phyloP scores from a whole-genome alignment of 2,113 vertebrate genomes.

The Thalassoma bifasciatum region DNA sequence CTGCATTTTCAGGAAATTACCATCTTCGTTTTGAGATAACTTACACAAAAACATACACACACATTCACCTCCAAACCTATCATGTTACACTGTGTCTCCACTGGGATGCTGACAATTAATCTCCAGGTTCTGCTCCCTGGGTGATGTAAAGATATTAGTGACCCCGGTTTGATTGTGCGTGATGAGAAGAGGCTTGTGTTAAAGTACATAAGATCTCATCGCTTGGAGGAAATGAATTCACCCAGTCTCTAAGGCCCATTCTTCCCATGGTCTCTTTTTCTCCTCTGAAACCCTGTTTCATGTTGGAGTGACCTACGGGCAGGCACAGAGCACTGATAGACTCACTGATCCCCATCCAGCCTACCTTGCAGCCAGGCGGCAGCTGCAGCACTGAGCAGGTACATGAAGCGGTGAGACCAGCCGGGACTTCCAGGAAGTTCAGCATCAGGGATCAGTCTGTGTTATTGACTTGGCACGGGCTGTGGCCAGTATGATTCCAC shows the following conservation, averaged over 20 bases:
- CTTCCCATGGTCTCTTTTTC: conserved; percentile 42
- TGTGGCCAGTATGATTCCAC: conserved; percentile 72
- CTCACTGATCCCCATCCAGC: conserved; percentile 55
- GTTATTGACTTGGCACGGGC: conserved; percentile 80
- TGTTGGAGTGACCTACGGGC: conserved; percentile 47
- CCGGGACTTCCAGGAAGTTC: conserved; percentile 71
- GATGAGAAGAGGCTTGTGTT: conserved; percentile 35
- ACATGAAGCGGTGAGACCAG: conserved; percentile 60
- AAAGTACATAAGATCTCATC: conserved; percentile 47
- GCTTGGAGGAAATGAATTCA: conserved; percentile 54
- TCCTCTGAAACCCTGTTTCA: conserved; percentile 51
- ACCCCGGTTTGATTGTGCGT: conserved; percentile 50
- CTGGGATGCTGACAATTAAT: conserved; percentile 42
- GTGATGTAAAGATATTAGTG: conserved; percentile 53
- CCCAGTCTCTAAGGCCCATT: conserved; percentile 42
- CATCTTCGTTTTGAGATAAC: conserved; percentile 60
- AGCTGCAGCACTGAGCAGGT: conserved; percentile 63
- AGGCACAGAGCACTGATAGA: conserved; percentile 38
- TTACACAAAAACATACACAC: conserved; percentile 36
- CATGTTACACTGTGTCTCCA: conserved; percentile 26
- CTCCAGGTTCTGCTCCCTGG: conserved; percentile 19
- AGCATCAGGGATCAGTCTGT: conserved; percentile 74
- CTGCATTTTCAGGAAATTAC: conserved; percentile 77
- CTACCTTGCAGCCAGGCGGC: conserved; percentile 44
- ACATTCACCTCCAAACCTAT: not conserved